These are phyloP conservation scores for Aldrovandia affinis DNA, from an alignment of 2,797 vertebrate species.

Conservation along the genomic window DNA sequence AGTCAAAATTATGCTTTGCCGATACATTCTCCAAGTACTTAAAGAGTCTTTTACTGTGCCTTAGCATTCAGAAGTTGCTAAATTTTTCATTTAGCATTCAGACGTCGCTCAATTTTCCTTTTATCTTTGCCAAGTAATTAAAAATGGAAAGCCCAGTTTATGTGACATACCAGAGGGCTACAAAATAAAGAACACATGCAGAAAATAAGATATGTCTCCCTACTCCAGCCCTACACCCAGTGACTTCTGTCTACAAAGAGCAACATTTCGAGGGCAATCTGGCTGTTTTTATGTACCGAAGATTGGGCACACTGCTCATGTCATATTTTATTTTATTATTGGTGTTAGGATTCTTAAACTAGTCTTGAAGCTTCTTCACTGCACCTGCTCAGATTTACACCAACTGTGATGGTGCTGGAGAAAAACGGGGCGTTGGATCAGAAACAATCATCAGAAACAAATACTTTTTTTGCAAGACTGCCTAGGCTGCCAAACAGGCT, in stretches of 20 bases:
- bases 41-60: background rate
- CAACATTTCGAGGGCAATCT: background rate
- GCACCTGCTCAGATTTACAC: background rate
- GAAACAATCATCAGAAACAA: too few relatives aligned
- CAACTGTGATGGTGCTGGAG: too few relatives aligned
- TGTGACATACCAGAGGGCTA: too few relatives aligned
- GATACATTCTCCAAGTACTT: too few relatives aligned
- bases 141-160: too few relatives aligned
- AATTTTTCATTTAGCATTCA: background rate
- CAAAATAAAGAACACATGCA: too few relatives aligned
- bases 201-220: background rate
- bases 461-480: background rate
- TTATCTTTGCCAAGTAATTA: too few relatives aligned
- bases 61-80: background rate
- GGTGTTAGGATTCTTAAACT: background rate
- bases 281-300: background rate
- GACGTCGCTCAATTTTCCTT: background rate
- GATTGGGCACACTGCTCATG: background rate
- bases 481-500: background rate
- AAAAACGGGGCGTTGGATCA: too few relatives aligned
- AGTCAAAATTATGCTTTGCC: background rate
- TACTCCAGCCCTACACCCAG: background rate
- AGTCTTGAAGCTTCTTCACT: background rate
- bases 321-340: background rate
- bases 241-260: background rate